Evolutionary conservation across 2,797 vertebrate species (phyloP), one percentile per base, ranked within the genome.

Genomic region (Hemitrygon akajei): DNA sequence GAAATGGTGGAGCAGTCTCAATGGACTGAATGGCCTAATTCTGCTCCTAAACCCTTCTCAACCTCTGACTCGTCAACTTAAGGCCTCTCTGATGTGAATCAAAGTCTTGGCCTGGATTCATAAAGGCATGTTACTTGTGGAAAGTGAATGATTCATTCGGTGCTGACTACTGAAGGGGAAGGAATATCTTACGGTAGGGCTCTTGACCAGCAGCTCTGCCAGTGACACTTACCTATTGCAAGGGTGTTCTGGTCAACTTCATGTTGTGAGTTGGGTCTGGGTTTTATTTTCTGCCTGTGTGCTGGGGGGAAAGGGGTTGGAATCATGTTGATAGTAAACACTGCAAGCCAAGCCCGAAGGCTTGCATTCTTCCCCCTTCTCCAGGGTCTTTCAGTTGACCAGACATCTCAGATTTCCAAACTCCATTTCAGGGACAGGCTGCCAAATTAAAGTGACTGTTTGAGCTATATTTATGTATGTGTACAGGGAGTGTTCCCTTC

Each of bases 371-470:
- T 66, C 18, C 22, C 30, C 7, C 60, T 34, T 66, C 86, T 89
- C 86, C 60, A 20, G 86, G 86, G 86, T 89, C 86, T 89, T 66
- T 66, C 30, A 89, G 86, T 66, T 66, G n/a, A 66, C 86, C 86
- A 89, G 86, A 89, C 86, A 66, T 66, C 86, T 89, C 86, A 89
- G 63, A 37, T 89, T 89, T 89, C 86, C 86, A 34, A 89, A 89
- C 86, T 89, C 86, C 60, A 66, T 89, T 89, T 89, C 86, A 89
- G 37, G 86, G 60, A 66, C 60, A 30, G n/a, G 60, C 86, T 34
- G 60, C 86, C 86, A 89, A 87, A 87, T 63, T 16, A n/a, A 89
- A 89, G 60, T 89, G 60, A 34, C 86, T 66, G 86, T 89, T 89
- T 18, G 14, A 89, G 86, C 86, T 89, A 66, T 89, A 89, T 89